Conservation (phyloP, 1,140 invertebrate genomes). For the Gryon sp. region DNA sequence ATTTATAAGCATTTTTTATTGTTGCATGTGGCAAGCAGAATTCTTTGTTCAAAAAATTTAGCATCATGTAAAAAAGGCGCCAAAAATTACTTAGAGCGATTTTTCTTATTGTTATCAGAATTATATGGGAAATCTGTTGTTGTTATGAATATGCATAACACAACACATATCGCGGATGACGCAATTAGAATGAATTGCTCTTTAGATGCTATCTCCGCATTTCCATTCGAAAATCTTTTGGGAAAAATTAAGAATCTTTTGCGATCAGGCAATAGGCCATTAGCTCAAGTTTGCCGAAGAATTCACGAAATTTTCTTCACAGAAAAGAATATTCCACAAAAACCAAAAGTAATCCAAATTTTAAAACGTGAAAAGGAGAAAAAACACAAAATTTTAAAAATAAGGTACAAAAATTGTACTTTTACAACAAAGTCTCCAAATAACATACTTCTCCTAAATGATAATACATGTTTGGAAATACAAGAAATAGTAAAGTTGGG, state of each 20-base stretch:
- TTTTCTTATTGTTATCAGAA: conserved; percentile 17
- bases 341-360: neutral
- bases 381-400: conserved; percentile 8
- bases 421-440: conserved; percentile 11
- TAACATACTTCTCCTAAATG: conserved; percentile 12
- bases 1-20: conserved; percentile 52
- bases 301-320: conserved; percentile 20
- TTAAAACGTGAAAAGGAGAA: no score
- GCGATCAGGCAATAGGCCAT: conserved; percentile 23
- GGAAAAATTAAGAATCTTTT: conserved; percentile 35
- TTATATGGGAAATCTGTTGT: conserved; percentile 23
- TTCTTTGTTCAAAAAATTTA: conserved; percentile 11
- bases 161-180: conserved; percentile 21
- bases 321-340: neutral
- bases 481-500: neutral
- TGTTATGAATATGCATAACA: conserved; percentile 29
- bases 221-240: conserved; percentile 40
- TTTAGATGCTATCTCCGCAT: conserved; percentile 30
- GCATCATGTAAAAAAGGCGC: neutral
- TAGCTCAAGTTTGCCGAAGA: conserved; percentile 39
- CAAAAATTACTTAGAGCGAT: conserved; percentile 4
- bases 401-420: conserved; percentile 11
- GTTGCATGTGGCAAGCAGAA: conserved; percentile 29
- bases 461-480: conserved; percentile 10
- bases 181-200: conserved; percentile 22